Evolutionary conservation across 1,140 invertebrate species (phyloP), one percentile per base, ranked within the genome.

Genomic region (Pogonomyrmex barbatus): DNA sequence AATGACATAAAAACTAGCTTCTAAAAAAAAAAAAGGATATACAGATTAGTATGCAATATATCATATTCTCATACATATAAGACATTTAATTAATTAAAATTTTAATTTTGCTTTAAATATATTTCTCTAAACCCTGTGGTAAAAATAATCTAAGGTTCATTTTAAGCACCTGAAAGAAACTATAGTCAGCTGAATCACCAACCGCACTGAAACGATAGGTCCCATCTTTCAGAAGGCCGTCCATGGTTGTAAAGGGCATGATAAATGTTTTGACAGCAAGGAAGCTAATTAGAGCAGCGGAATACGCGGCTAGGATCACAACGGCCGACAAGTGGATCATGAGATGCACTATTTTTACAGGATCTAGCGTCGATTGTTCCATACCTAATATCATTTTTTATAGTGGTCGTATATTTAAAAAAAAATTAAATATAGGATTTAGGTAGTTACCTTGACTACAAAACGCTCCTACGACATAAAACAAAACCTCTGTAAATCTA

Each of bases 161-260:
- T 47, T 10, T n/a, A 33, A 45, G 4, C 88, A 95, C 95, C 89
- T 94, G 86, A 63, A 95, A 94, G 68, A 95, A 92, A 67, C 86
- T 91, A 75, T 89, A 94, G 52, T 95, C 94, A 0, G 95, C 92
- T 6, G 95, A 95, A 52, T 93, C 90, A 0, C 68, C 73, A 45
- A 95, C 52, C 10, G 95, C 93, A 0, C 91, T 93, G 65, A 95
- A 94, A 79, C 87, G 86, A 68, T 95, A 95, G 2, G 93, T 94
- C 1, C 92, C 93, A 77, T 95, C 94, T 10, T 91, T 30, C 14
- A 95, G 67, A 42, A 95, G 89, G 4, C 95, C 95, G 10, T 94
- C 91, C 93, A 95, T 95, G 4, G 94, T 94, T 5, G 93, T 94
- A 62, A 95, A 95, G 2, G 95, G 95, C 91, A 95, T 93, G 0